Conservation (phyloP, 2,797 vertebrate genomes). For the Cottoperca gobio region DNA sequence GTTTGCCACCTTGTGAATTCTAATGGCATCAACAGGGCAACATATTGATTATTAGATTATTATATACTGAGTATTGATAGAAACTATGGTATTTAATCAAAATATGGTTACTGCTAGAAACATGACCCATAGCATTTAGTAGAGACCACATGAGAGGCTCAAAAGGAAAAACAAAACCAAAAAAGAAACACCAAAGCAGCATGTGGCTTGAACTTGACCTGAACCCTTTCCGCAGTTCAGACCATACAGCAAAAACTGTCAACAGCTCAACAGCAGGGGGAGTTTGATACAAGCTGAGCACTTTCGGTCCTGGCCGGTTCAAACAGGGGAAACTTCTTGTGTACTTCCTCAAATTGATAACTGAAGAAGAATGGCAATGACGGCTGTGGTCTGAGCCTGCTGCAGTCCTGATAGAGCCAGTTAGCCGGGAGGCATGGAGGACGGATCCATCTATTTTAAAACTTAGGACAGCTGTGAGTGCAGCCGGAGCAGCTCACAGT, state of each 20-base stretch:
- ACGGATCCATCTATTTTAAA: slow-evolving; percentile 61
- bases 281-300: slow-evolving; percentile 55
- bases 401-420: slow-evolving; percentile 68
- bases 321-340: slow-evolving; percentile 71
- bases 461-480: slow-evolving; percentile 41
- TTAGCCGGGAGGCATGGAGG: slow-evolving; percentile 45
- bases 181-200: neutral
- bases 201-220: slow-evolving; percentile 56
- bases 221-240: slow-evolving; percentile 30
- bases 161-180: neutral
- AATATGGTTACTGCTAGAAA: no score
- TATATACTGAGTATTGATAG: neutral
- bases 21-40: neutral
- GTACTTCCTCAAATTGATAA: slow-evolving; percentile 83
- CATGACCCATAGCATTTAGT: neutral
- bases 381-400: slow-evolving; percentile 70
- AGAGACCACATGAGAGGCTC: neutral
- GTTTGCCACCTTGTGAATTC: neutral
- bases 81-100: neutral
- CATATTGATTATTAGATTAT: neutral
- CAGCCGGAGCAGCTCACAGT: slow-evolving; percentile 13
- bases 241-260: neutral
- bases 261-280: slow-evolving; percentile 69
- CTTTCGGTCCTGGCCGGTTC: slow-evolving; percentile 39
- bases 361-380: slow-evolving; percentile 76